Percentiles rank a stretch among this genome's conserved stretches.
phyloP scores from a whole-genome alignment of 2,113 vertebrate species.

The Myocastor coypus region DNA sequence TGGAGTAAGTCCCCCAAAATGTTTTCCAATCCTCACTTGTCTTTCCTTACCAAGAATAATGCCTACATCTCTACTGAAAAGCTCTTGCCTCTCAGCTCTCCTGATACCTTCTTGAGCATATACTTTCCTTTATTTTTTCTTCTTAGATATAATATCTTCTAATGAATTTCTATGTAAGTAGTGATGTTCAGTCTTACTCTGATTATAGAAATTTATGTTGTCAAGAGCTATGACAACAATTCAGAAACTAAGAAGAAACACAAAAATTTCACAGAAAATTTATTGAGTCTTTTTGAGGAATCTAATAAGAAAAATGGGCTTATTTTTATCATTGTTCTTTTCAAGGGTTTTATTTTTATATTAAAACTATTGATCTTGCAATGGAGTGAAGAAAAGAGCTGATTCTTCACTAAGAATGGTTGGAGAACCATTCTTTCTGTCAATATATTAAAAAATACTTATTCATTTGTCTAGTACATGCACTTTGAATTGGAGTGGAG shows the following conservation, averaged over 20 bases:
- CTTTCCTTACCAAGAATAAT: background rate
- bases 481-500: background rate
- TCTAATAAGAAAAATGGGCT: background rate
- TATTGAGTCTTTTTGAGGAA: background rate
- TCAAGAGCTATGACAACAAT: background rate
- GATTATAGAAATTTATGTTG: background rate
- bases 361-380: background rate
- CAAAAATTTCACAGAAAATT: background rate
- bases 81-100: background rate
- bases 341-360: background rate
- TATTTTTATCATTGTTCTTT: background rate
- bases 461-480: background rate
- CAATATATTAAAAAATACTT: background rate
- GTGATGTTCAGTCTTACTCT: background rate
- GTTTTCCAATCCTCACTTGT: background rate
- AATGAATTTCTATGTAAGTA: background rate
- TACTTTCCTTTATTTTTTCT: background rate
- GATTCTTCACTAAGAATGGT: background rate
- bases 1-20: background rate
- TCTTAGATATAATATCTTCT: background rate
- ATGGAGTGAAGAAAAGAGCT: background rate
- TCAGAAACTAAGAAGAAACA: background rate
- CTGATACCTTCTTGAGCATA: background rate
- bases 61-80: background rate
- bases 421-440: background rate